Conservation (phyloP, 1,140 invertebrate species). For the Drosophila ambigua region DNA sequence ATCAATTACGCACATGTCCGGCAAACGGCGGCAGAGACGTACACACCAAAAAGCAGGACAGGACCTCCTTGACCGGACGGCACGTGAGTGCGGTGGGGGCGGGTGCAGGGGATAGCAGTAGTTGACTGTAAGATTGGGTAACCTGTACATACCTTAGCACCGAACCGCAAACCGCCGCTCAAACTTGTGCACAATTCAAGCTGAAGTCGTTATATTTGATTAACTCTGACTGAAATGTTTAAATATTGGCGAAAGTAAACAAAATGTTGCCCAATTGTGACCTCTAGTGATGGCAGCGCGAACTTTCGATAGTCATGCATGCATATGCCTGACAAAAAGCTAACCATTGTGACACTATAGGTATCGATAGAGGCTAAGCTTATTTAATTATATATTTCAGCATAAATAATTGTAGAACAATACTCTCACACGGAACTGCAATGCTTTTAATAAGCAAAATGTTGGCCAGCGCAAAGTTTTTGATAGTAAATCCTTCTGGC, state of each 20-base stretch:
- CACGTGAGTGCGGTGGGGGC: too few species aligned
- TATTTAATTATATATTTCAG: not conserved
- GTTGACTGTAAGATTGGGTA: not conserved
- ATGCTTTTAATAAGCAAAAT: too few species aligned
- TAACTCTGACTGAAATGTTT: constrained; percentile 23
- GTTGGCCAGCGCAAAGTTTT: too few species aligned
- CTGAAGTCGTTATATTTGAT: constrained; percentile 1
- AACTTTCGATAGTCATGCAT: constrained; percentile 10
- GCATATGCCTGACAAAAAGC: not conserved
- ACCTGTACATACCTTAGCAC: constrained; percentile 13
- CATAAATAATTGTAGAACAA: too few species aligned
- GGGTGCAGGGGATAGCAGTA: too few species aligned
- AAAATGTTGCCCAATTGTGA: constrained; percentile 56
- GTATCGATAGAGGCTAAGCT: not conserved
- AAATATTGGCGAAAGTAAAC: constrained; percentile 47
- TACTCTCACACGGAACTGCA: too few species aligned
- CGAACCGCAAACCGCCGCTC: not conserved
- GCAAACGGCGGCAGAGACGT: constrained; percentile 7
- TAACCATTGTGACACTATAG: not conserved
- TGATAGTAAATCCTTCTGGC: too few species aligned
- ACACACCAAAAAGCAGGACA: too few species aligned
- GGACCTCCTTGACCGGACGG: too few species aligned
- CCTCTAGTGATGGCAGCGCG: constrained; percentile 44
- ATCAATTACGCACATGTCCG: constrained; percentile 40
- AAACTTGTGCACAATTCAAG: constrained; percentile 20